A percentile compares a stretch with the other conserved stretches of the same genome.
These are phyloP conservation scores for Philantomba maxwellii DNA, from an alignment of 2,113 vertebrate species.

Conservation along the genomic window DNA sequence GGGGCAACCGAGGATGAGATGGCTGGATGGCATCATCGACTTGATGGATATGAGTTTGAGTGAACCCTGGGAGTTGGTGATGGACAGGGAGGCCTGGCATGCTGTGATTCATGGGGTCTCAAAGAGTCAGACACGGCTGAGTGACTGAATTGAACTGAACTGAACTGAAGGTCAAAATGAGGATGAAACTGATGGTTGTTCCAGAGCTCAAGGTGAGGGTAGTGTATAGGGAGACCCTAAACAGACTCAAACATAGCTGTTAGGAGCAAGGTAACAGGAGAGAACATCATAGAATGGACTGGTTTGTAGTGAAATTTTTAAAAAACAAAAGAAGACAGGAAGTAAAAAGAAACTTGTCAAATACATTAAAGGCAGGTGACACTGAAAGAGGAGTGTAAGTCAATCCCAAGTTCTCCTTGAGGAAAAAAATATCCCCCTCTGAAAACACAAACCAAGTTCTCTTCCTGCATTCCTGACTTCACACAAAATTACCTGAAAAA, in stretches of 20 bases:
- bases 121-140: no score
- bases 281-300: neutral
- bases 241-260: neutral
- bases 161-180: neutral
- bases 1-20: no score
- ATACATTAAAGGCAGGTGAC: neutral
- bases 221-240: neutral
- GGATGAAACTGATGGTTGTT: fast-evolving
- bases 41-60: no score
- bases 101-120: no score
- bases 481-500: slow-evolving; percentile 25
- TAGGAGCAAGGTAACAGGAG: neutral
- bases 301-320: neutral
- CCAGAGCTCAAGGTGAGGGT: neutral
- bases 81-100: no score
- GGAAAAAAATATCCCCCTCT: neutral
- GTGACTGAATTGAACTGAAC: no score
- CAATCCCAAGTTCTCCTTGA: neutral
- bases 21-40: no score
- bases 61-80: no score
- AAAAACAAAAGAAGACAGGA: neutral
- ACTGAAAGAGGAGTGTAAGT: neutral
- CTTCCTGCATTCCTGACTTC: neutral
- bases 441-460: neutral
- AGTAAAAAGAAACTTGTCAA: neutral